Evolutionary conservation across 2,888 invertebrate species (phyloP), one percentile per base, ranked within the genome.

Genomic region (Rhynchonema sp.): DNA sequence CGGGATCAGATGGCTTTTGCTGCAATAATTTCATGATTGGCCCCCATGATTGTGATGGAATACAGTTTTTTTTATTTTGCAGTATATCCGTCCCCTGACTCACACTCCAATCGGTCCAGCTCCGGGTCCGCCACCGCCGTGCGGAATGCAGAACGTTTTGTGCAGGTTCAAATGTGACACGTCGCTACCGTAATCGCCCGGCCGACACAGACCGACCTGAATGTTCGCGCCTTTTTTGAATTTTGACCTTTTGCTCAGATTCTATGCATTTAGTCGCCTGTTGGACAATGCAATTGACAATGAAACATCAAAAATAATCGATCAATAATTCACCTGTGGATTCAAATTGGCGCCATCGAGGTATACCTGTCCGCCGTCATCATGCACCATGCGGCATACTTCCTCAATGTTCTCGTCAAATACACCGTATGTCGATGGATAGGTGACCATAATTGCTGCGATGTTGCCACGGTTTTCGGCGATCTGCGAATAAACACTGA

Each of bases 341-440:
- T 99, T 98, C 92, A 99, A 94, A 73, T 98, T 99, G 30, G 98
- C 98, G 0, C 98, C 98, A 73, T 98, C 98, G 62, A 99, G 77
- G 72, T 99, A 99, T 0, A 98, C 92, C 75, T 96, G 96, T 0
- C 96, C 98, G 0, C 98, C 98, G 70, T 86, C 83, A 59, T 83
- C 79, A 74, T 98, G 98, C 22, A 94, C 84, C 67, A 90, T 77
- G 20, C 84, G 82, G 73, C 96, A 96, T 30, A 98, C 85, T 63
- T 94, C 91, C 0, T 71, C 84, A 1, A 92, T 85, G 0, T 85
- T 86, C 69, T 90, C 89, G 72, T 98, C 96, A 72, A 96, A 98
- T 0, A 98, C 90, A 0, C 96, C 98, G 76, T 92, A 91, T 0
- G 98, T 99, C 20, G 96, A 96, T 0, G 98, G 98, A 74, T 55